A percentile compares a stretch with the other conserved stretches of the same genome.
These are phyloP conservation scores for Echiichthys vipera DNA, from an alignment of 2,797 vertebrate genomes.

Conservation along the genomic window DNA sequence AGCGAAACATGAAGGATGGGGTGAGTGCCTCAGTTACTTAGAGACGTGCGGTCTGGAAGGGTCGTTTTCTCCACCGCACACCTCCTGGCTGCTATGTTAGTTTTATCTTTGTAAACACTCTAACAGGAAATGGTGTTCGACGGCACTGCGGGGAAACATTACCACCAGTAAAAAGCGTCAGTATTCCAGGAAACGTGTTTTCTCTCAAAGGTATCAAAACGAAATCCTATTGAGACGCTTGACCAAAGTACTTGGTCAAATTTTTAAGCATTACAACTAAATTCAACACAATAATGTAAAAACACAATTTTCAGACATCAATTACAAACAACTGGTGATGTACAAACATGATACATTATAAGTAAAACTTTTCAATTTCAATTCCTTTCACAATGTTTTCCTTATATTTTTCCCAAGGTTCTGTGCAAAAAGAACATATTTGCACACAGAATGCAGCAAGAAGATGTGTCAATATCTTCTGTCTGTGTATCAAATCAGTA, in stretches of 20 bases:
- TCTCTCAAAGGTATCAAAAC: conserved; percentile 1
- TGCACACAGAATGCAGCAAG: neutral
- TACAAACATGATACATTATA: neutral
- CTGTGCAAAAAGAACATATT: neutral
- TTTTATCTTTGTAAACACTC: conserved; percentile 57
- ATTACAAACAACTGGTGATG: neutral
- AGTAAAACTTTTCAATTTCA: neutral
- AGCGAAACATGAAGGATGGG: conserved; percentile 24
- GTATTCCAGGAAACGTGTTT: conserved; percentile 30
- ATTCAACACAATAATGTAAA: neutral
- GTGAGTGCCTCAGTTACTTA: conserved; percentile 35
- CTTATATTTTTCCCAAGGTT: neutral
- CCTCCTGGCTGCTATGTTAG: conserved; percentile 21
- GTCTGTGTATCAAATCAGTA: too few species aligned
- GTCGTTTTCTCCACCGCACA: conserved; percentile 24
- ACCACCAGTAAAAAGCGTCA: conserved; percentile 16
- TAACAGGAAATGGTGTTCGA: conserved; percentile 39
- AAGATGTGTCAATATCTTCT: neutral
- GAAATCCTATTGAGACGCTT: neutral
- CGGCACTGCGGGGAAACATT: conserved; percentile 15
- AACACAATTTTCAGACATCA: neutral
- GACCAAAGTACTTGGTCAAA: neutral
- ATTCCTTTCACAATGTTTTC: neutral
- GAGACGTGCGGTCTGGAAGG: conserved; percentile 41
- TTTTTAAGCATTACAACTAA: neutral